Evolutionary conservation across 1,140 invertebrate genomes (phyloP).

Genomic region (Drosophila pallidifrons): DNA sequence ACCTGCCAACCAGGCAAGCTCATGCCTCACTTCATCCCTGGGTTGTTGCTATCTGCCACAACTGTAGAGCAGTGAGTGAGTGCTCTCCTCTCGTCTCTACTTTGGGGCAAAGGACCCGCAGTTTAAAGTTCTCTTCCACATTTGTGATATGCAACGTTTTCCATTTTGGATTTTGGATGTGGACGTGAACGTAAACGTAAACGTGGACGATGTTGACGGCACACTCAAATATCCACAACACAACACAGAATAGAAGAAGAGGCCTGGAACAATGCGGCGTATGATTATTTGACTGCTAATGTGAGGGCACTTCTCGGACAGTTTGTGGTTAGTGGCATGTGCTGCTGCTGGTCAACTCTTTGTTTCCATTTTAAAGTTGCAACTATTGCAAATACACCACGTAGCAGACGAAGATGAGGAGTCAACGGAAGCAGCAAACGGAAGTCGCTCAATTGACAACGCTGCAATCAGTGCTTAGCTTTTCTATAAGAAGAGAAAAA

Average conservation of each 20-base stretch:
- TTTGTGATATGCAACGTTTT: constrained; percentile 35
- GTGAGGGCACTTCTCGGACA: constrained; percentile 51
- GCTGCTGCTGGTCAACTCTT: constrained; percentile 15
- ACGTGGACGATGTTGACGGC: constrained; percentile 43
- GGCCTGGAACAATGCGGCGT: constrained; percentile 68
- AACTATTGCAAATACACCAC: not conserved
- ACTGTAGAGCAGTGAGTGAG: not conserved
- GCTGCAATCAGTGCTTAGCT: constrained; percentile 52
- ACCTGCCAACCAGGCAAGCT: constrained; percentile 9
- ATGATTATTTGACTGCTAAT: constrained; percentile 70
- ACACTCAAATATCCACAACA: constrained; percentile 55
- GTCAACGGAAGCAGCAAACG: constrained; percentile 27
- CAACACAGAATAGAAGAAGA: constrained; percentile 33
- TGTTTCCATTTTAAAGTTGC: constrained; percentile 50
- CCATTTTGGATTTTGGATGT: constrained; percentile 9
- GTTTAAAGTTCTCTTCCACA: constrained; percentile 43
- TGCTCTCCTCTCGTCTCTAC: constrained; percentile 5
- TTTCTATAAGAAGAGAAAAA: too few relatives aligned
- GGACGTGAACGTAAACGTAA: too few relatives aligned
- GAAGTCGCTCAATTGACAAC: constrained; percentile 58
- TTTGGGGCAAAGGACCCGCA: constrained; percentile 42
- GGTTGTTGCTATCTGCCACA: constrained; percentile 1
- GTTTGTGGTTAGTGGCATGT: constrained; percentile 49
- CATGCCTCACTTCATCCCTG: constrained; percentile 37
- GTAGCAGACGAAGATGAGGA: not conserved